Conservation (phyloP, 2,888 invertebrate species). For the Sarcophaga carnaria region DNA sequence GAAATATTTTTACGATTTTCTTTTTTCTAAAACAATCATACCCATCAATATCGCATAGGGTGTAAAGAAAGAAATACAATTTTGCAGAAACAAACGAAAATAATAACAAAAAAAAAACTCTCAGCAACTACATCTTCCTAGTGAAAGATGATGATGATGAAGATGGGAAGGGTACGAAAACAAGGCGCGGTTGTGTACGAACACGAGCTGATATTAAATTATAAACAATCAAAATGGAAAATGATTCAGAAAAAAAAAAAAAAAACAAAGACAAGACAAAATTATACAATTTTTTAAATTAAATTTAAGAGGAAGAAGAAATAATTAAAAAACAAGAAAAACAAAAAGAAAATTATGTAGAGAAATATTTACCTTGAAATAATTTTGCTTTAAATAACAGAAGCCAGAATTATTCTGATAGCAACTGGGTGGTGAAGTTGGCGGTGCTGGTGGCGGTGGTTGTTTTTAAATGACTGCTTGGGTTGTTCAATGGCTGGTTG, state of each 20-base stretch:
- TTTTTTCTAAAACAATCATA: neutral
- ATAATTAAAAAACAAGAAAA: neutral
- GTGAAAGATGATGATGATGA: neutral
- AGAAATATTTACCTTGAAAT: constrained; percentile 46
- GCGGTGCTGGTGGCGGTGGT: neutral
- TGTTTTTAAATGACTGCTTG: neutral
- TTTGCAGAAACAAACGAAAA: constrained; percentile 6
- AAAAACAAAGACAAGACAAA: constrained; percentile 8
- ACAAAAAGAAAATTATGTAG: neutral
- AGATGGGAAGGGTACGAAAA: constrained; percentile 52
- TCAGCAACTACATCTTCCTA: constrained; percentile 37
- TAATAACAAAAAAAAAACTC: constrained; percentile 22
- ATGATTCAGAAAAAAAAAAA: constrained; percentile 36
- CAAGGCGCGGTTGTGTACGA: constrained; percentile 60
- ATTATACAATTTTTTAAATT: constrained; percentile 18
- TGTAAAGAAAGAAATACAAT: constrained; percentile 2
- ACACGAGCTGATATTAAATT: constrained; percentile 14
- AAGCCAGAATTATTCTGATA: too few species aligned
- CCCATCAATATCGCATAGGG: neutral
- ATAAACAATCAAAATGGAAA: constrained; percentile 3
- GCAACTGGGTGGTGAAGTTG: too few species aligned
- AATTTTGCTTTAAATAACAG: too few species aligned
- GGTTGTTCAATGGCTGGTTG: neutral
- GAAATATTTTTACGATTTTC: too few species aligned
- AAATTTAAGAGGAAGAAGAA: neutral